These are phyloP conservation scores for Chauna torquata DNA, from an alignment of 2,113 vertebrate species.

Conservation along the genomic window DNA sequence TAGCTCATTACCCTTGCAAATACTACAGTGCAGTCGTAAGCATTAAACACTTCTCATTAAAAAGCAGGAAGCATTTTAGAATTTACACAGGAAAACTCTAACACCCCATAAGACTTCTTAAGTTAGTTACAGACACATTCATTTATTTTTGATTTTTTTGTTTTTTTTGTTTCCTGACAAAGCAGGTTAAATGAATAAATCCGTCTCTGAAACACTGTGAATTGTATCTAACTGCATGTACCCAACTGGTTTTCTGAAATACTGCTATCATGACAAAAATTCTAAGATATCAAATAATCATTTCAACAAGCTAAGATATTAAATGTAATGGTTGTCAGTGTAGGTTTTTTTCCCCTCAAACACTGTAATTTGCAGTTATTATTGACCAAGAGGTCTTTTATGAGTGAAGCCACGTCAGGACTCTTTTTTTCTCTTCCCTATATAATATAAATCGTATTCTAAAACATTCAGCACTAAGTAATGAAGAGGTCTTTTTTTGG, in stretches of 20 bases:
- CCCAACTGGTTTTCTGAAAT: neutral
- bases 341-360: neutral
- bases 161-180: neutral
- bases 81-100: neutral
- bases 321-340: neutral
- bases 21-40: neutral
- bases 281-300: neutral
- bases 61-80: neutral
- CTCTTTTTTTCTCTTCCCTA: neutral
- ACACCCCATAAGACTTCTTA: neutral
- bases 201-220: neutral
- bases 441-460: neutral
- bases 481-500: neutral
- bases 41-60: neutral
- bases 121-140: neutral
- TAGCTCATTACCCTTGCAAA: conserved; percentile 43
- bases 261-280: neutral
- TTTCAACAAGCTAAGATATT: neutral
- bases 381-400: neutral
- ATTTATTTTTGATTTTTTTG: neutral
- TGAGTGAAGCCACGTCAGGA: accelerated
- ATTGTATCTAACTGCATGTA: neutral
- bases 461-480: neutral
- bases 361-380: neutral
- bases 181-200: neutral